Evolutionary conservation across 53 echinoderm and acorn worm genomes (phyloP).

Genomic region (Luidia sarsii): DNA sequence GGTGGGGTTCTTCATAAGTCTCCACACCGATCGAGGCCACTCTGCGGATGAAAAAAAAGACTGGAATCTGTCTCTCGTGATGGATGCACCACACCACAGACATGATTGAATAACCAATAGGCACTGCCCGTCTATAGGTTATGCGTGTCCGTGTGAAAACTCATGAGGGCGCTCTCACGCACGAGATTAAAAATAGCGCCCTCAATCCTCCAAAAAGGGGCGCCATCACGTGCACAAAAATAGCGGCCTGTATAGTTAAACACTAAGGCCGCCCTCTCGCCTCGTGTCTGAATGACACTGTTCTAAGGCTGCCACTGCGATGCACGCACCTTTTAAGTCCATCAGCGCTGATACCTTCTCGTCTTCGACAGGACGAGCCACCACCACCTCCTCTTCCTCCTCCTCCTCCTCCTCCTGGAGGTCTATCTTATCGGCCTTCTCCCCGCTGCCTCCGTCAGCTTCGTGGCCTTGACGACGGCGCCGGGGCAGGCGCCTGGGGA

Average conservation of each 20-base stretch:
- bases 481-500: slow-evolving; percentile 54
- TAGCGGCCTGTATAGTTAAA: too few relatives aligned
- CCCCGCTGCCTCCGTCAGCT: slow-evolving; percentile 23
- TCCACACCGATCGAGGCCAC: slow-evolving; percentile 44
- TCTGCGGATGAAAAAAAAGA: slow-evolving; percentile 22
- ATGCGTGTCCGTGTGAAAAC: too few relatives aligned
- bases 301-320: neutral
- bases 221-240: too few relatives aligned
- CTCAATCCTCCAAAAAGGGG: too few relatives aligned
- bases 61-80: too few relatives aligned
- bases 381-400: slow-evolving; percentile 16
- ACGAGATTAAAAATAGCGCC: too few relatives aligned
- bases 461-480: neutral
- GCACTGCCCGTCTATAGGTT: too few relatives aligned
- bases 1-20: slow-evolving; percentile 16
- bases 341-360: slow-evolving; percentile 19
- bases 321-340: slow-evolving; percentile 36
- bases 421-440: slow-evolving; percentile 12
- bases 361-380: slow-evolving; percentile 1
- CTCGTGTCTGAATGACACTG: too few relatives aligned
- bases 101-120: neutral
- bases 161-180: too few relatives aligned
- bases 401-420: slow-evolving; percentile 27
- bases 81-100: too few relatives aligned
- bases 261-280: too few relatives aligned